These are phyloP conservation scores for Drosophila lini DNA, from an alignment of 1,140 invertebrate species.

Conservation along the genomic window DNA sequence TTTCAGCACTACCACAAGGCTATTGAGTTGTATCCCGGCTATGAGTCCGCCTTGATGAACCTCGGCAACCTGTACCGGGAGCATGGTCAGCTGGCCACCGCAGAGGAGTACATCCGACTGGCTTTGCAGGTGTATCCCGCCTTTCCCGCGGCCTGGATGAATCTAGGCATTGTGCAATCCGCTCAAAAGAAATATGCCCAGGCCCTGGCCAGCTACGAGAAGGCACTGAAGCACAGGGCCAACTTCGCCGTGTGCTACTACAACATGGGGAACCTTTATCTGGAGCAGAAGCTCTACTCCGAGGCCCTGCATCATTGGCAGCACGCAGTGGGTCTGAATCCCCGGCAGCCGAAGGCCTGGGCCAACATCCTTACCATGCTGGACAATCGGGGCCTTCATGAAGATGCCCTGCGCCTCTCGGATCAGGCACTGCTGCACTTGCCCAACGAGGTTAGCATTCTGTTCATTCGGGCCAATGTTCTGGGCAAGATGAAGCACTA, in stretches of 20 bases:
- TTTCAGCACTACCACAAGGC: slow-evolving; percentile 92
- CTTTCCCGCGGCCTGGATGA: slow-evolving; percentile 99
- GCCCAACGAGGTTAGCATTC: slow-evolving; percentile 89
- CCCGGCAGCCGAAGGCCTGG: slow-evolving; percentile 93
- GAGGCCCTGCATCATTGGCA: slow-evolving; percentile 90
- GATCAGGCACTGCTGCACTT: slow-evolving; percentile 88
- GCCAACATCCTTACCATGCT: slow-evolving; percentile 95
- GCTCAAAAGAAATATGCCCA: slow-evolving; percentile 89
- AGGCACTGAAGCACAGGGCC: slow-evolving; percentile 90
- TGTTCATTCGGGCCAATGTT: slow-evolving; percentile 95
- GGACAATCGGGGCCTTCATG: slow-evolving; percentile 90
- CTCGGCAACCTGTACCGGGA: slow-evolving; percentile 96
- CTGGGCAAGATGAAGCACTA: slow-evolving; percentile 92
- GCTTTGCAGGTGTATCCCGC: slow-evolving; percentile 92
- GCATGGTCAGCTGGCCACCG: slow-evolving; percentile 89
- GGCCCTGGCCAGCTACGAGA: slow-evolving; percentile 92
- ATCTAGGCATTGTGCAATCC: slow-evolving; percentile 96
- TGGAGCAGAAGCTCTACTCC: slow-evolving; percentile 86
- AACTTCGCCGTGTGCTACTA: slow-evolving; percentile 97
- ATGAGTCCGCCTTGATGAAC: slow-evolving; percentile 99
- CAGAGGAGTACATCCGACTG: slow-evolving; percentile 90
- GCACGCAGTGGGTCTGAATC: slow-evolving; percentile 91
- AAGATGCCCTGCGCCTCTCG: slow-evolving; percentile 89
- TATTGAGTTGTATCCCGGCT: slow-evolving; percentile 93
- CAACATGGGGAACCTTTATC: slow-evolving; percentile 95